These are phyloP conservation scores for Coelogynopora nodosa DNA, from an alignment of 2,888 invertebrate species.

Conservation along the genomic window DNA sequence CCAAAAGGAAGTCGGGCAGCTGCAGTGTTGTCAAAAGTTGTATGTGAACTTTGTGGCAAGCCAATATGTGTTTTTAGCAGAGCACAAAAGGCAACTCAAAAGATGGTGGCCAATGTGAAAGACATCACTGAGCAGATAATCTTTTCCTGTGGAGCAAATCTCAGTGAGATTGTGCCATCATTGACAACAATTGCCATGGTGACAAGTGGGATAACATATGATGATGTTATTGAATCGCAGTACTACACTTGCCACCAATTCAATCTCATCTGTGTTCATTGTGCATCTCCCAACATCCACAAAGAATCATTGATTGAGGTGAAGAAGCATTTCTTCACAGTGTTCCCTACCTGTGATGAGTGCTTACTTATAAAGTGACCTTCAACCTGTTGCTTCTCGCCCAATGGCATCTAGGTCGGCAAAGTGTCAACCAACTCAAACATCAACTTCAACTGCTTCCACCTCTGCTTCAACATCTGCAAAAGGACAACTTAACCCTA, in stretches of 20 bases:
- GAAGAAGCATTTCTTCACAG: background rate
- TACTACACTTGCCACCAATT: background rate
- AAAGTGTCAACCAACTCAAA: too few species aligned
- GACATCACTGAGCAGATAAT: too few species aligned
- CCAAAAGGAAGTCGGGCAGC: background rate
- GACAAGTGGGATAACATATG: background rate
- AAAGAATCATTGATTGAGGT: background rate
- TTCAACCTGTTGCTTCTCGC: background rate
- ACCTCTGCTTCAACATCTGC: too few species aligned
- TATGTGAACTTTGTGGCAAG: background rate
- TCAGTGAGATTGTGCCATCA: background rate
- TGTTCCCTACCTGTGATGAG: background rate
- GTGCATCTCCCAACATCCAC: background rate
- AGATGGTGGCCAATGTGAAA: background rate
- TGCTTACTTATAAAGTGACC: background rate
- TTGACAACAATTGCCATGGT: background rate
- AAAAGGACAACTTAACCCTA: too few species aligned
- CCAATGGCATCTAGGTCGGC: too few species aligned
- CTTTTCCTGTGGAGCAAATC: background rate
- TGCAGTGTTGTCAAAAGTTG: background rate
- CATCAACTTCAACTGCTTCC: too few species aligned
- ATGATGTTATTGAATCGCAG: background rate
- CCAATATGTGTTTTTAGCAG: background rate
- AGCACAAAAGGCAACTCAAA: background rate
- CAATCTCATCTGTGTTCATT: background rate